phyloP scores from a whole-genome alignment of 2,888 invertebrate species.

The Empis livida region DNA sequence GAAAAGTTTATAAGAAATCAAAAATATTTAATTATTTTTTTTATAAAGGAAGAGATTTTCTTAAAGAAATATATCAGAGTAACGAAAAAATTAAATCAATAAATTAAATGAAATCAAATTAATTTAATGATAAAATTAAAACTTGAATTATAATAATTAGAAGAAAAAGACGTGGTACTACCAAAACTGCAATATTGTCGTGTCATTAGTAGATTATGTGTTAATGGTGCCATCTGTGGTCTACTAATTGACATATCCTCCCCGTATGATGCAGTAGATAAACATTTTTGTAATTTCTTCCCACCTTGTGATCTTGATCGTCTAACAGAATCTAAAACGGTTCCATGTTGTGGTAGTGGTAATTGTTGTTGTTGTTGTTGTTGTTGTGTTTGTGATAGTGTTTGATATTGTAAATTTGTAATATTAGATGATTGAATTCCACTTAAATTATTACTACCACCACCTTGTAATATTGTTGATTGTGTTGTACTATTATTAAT shows the following conservation, averaged over 20 bases:
- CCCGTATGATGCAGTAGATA: constrained; percentile 76
- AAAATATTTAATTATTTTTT: too few species aligned
- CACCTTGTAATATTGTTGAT: not conserved
- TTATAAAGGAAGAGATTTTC: not conserved
- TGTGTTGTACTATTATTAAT: constrained; percentile 4
- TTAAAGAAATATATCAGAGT: not conserved
- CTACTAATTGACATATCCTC: constrained; percentile 41
- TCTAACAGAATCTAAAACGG: constrained; percentile 49
- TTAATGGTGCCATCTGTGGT: constrained; percentile 22
- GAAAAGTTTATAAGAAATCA: too few species aligned
- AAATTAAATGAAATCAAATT: not conserved
- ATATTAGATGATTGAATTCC: constrained; percentile 29
- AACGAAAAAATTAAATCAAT: not conserved
- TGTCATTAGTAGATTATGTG: constrained; percentile 61
- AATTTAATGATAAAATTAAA: not conserved
- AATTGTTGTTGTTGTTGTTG: constrained; percentile 8
- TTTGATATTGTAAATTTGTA: constrained; percentile 18
- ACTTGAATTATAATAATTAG: not conserved
- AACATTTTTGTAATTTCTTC: constrained; percentile 84
- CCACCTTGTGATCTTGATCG: constrained; percentile 92
- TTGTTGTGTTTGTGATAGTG: constrained; percentile 17
- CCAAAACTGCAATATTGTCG: constrained; percentile 92
- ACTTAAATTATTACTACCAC: constrained; percentile 18
- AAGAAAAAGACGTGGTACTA: constrained; percentile 45
- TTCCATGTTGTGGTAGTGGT: constrained; percentile 25